phyloP scores from a whole-genome alignment of 2,113 vertebrate genomes.

The Ictidomys tridecemlineatus region DNA sequence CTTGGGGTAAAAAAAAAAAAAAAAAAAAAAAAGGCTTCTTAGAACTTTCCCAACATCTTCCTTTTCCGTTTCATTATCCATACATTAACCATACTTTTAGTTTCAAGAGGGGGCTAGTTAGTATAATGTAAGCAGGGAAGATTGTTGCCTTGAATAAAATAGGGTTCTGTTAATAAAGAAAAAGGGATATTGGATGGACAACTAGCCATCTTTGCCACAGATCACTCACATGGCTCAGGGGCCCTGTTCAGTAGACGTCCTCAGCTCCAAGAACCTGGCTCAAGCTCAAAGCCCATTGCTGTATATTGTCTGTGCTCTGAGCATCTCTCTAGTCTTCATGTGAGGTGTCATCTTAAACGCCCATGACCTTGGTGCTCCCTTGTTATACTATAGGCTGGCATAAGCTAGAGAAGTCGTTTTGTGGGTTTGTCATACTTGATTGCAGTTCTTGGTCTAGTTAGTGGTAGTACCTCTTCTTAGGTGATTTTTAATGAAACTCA shows the following conservation, averaged over 20 bases:
- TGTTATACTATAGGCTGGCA: not conserved
- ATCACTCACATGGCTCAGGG: not conserved
- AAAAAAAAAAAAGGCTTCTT: not conserved
- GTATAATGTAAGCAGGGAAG: not conserved
- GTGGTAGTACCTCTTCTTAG: not conserved
- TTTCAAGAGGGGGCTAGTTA: not conserved
- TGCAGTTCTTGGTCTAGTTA: not conserved
- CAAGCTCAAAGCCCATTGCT: not conserved
- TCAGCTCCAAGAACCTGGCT: not conserved
- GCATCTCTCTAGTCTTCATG: not conserved
- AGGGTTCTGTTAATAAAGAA: not conserved
- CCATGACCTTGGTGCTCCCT: not conserved
- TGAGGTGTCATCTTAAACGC: not conserved
- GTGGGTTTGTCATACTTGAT: not conserved
- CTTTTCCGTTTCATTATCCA: not conserved
- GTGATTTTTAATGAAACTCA: not conserved
- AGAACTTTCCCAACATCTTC: not conserved
- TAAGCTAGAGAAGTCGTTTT: not conserved
- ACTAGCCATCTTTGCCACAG: not conserved
- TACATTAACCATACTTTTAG: not conserved
- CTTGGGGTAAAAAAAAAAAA: too few species aligned
- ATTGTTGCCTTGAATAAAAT: constrained; percentile 8
- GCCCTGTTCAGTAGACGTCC: not conserved
- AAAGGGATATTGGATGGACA: not conserved
- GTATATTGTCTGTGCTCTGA: not conserved